phyloP scores from a whole-genome alignment of 2,888 invertebrate genomes.

The Yponomeuta evonymella region DNA sequence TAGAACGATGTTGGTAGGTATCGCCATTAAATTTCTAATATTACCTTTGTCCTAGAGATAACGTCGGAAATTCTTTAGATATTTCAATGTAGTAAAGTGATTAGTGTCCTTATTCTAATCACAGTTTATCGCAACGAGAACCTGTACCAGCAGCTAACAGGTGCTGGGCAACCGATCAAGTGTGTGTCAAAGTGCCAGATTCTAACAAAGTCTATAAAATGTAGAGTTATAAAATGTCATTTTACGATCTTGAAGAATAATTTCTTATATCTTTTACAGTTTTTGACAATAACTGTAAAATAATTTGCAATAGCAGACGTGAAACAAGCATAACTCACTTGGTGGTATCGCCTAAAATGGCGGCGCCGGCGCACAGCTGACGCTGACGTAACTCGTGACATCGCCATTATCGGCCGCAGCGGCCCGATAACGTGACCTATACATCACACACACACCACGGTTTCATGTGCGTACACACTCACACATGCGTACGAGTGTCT shows the following conservation, averaged over 20 bases:
- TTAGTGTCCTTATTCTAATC: background rate
- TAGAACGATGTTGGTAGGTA: background rate
- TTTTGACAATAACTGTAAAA: too few species aligned
- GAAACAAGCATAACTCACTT: background rate
- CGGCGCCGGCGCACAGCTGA: slow-evolving; percentile 31
- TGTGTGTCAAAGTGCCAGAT: too few species aligned
- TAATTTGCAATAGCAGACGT: background rate
- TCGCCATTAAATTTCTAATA: background rate
- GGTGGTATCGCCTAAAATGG: slow-evolving; percentile 10
- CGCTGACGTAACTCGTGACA: slow-evolving; percentile 37
- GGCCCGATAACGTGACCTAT: slow-evolving; percentile 26
- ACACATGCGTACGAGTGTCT: slow-evolving; percentile 12
- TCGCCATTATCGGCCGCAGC: slow-evolving; percentile 18
- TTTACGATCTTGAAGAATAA: too few species aligned
- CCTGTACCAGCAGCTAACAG: too few species aligned
- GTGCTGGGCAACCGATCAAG: too few species aligned
- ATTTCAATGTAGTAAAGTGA: background rate
- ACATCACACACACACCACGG: slow-evolving; percentile 21
- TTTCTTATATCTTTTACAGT: too few species aligned
- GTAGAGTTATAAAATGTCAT: too few species aligned
- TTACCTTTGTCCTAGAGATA: background rate
- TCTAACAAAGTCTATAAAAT: too few species aligned
- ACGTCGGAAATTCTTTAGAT: background rate
- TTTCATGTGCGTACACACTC: slow-evolving; percentile 10
- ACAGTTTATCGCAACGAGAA: background rate